These are phyloP conservation scores for Acanthacorydalis orientalis DNA, from an alignment of 2,888 invertebrate species.

Conservation along the genomic window DNA sequence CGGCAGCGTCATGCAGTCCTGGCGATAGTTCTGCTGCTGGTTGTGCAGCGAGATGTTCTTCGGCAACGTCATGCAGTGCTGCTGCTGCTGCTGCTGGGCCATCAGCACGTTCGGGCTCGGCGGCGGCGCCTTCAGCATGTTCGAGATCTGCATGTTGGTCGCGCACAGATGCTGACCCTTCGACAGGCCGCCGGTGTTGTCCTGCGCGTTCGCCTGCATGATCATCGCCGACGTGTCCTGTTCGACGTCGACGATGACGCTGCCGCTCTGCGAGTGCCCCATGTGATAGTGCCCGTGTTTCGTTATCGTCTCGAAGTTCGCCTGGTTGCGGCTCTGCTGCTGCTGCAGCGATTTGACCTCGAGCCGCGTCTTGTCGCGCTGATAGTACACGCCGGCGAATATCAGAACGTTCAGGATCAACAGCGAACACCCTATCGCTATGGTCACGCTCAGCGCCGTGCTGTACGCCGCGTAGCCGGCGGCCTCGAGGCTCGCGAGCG, in stretches of 20 bases:
- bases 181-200: constrained; percentile 31
- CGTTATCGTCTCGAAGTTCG: constrained; percentile 53
- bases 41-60: constrained; percentile 31
- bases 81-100: constrained; percentile 25
- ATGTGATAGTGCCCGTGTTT: constrained; percentile 68
- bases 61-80: constrained; percentile 27
- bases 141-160: constrained; percentile 25
- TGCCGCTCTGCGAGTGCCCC: constrained; percentile 59
- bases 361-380: constrained; percentile 56
- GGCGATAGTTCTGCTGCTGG: constrained; percentile 18
- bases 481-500: constrained; percentile 62
- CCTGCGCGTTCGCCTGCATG: constrained; percentile 35
- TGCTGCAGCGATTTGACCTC: constrained; percentile 65
- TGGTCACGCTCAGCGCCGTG: constrained; percentile 59
- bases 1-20: constrained; percentile 35
- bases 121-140: constrained; percentile 43
- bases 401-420: constrained; percentile 67
- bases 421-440: constrained; percentile 66
- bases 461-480: constrained; percentile 62
- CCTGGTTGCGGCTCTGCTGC: constrained; percentile 50
- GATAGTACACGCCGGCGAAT: constrained; percentile 74
- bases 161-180: constrained; percentile 36
- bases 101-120: constrained; percentile 36
- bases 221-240: constrained; percentile 45
- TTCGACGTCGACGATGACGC: constrained; percentile 70